Evolutionary conservation across 2,113 vertebrate genomes (phyloP).

Genomic region (Corynorhinus townsendii): DNA sequence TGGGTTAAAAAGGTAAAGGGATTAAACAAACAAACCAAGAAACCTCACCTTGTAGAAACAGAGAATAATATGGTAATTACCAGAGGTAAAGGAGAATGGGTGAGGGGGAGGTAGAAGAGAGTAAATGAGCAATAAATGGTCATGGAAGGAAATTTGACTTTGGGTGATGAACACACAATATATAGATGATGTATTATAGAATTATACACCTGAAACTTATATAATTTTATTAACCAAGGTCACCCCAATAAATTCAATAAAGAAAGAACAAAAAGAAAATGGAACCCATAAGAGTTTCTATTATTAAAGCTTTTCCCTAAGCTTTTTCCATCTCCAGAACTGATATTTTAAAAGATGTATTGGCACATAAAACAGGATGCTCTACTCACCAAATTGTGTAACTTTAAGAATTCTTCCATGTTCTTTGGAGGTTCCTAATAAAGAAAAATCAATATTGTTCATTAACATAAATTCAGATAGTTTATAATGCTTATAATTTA

Average conservation of each 20-base stretch:
- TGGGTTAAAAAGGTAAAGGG: neutral
- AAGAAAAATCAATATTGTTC: slow-evolving; percentile 30
- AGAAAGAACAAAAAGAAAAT: neutral
- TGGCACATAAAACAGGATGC: slow-evolving; percentile 28
- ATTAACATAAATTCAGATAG: slow-evolving; percentile 30
- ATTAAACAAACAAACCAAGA: neutral
- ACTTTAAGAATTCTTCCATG: slow-evolving; percentile 71
- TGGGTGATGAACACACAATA: neutral
- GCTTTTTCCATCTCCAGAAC: neutral
- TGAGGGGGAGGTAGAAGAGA: neutral
- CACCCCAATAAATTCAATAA: neutral
- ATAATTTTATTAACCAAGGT: neutral
- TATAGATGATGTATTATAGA: neutral
- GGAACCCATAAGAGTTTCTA: neutral
- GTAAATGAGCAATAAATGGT: neutral
- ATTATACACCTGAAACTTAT: neutral
- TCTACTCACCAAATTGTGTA: slow-evolving; percentile 70
- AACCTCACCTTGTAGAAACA: neutral
- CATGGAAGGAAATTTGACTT: neutral
- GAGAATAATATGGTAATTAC: neutral
- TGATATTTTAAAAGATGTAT: neutral
- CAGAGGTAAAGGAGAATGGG: neutral
- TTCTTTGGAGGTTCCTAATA: slow-evolving; percentile 60
- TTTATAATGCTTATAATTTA: slow-evolving; percentile 5
- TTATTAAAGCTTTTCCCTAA: neutral